These are phyloP conservation scores for Falcaria lacertinaria DNA, from an alignment of 2,888 invertebrate genomes.

Conservation along the genomic window DNA sequence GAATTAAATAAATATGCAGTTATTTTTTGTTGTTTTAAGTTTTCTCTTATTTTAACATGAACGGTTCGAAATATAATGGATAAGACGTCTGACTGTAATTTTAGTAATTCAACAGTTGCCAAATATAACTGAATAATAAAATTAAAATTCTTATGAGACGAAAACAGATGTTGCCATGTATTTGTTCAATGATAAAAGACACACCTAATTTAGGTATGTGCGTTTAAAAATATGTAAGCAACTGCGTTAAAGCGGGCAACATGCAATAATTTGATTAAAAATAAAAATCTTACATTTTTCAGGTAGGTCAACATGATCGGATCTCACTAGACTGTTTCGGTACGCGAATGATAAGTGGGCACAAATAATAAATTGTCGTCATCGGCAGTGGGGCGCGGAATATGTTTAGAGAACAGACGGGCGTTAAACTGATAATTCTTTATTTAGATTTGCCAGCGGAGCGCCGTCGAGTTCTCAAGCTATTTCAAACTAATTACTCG, in stretches of 20 bases:
- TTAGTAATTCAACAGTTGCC: too few relatives aligned
- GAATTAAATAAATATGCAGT: too few relatives aligned
- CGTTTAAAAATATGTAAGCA: too few relatives aligned
- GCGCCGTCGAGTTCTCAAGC: constrained; percentile 25
- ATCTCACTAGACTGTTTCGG: constrained; percentile 4
- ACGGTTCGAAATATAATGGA: too few relatives aligned
- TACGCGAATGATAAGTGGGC: constrained; percentile 17
- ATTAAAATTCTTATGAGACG: too few relatives aligned
- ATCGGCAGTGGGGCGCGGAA: constrained; percentile 24
- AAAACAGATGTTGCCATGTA: too few relatives aligned
- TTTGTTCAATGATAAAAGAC: not conserved
- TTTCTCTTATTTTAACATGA: too few relatives aligned
- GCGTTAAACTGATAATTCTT: constrained; percentile 47
- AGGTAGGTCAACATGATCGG: constrained; percentile 47
- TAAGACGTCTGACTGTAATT: too few relatives aligned
- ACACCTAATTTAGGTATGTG: too few relatives aligned
- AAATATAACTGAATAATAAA: too few relatives aligned
- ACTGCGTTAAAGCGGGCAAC: not conserved
- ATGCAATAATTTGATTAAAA: not conserved
- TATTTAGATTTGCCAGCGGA: constrained; percentile 45
- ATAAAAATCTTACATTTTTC: constrained; percentile 44
- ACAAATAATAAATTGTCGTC: constrained; percentile 19
- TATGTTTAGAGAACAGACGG: constrained; percentile 36
- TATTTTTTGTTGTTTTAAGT: too few relatives aligned
- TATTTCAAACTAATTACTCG: constrained; percentile 40